Conservation (phyloP, 2,113 vertebrate genomes). For the Emydocephalus ijimae region DNA sequence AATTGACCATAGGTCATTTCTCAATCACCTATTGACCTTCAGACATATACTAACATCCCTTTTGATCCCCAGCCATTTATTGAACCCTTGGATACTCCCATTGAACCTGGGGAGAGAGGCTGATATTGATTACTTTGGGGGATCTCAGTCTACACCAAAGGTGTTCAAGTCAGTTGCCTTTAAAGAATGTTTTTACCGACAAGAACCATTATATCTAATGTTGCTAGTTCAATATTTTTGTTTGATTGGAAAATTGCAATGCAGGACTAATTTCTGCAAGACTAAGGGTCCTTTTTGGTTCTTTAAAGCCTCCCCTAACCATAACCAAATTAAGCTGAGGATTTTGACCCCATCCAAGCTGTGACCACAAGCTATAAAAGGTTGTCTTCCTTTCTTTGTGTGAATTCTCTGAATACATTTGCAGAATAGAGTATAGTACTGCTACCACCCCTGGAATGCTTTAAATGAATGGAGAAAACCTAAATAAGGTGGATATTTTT, state of each 20-base stretch:
- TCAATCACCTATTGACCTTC: background rate
- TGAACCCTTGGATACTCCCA: background rate
- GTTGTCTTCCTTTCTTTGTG: background rate
- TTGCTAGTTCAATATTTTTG: background rate
- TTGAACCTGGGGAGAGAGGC: background rate
- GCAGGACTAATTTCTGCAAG: background rate
- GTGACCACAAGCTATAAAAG: background rate
- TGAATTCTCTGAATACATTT: background rate
- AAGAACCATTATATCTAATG: background rate
- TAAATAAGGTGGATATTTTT: too few species aligned
- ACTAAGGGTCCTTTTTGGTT: background rate
- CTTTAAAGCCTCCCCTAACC: background rate
- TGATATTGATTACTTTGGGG: background rate
- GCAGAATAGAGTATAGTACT: background rate
- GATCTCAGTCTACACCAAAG: background rate
- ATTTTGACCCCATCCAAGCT: background rate
- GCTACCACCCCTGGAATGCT: too few species aligned
- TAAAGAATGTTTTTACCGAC: background rate
- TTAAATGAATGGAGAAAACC: too few species aligned
- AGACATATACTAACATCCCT: background rate
- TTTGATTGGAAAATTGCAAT: background rate
- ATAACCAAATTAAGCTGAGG: background rate
- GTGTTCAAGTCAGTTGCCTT: background rate
- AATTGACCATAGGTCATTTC: background rate
- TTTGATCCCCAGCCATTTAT: background rate